Base-by-base conservation (phyloP, 2,888 invertebrate genomes). In the Troides aeacus region DNA sequence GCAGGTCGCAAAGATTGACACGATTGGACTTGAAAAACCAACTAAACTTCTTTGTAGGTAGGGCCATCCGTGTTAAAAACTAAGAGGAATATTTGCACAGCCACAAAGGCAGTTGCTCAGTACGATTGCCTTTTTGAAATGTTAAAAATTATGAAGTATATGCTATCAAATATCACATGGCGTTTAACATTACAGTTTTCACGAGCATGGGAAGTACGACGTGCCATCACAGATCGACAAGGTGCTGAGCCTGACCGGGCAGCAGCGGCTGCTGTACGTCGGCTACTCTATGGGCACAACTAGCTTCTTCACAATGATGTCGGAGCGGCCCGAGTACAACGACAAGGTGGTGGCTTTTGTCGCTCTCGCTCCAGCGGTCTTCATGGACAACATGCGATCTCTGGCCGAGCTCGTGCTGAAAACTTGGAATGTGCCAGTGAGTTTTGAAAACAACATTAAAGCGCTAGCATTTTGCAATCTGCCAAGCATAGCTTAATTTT, bases 261-360 rank as follows among this genome's bases (percentile, higher is more conserved):
- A 92, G 68, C 61, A 81, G 1, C 88, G 84, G 73, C n/a, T 93
- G 57, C 77, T 94, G 73, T 94, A 92, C 85, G 78, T 94, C 24
- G 94, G 94, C 1, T 94, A 94, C 81, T 94, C 94, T 1, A 90
- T 95, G 88, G 95, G 94, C 1, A 89, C 93, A 7, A 93, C 93
- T 42, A 90, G 87, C 8, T 93, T 93, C 75, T 92, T 94, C 82
- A 92, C 93, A 71, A 94, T 93, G 88, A 84, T 93, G 77, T 87
- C 93, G 0, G 86, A 90, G 72, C 84, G 84, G 69, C 94, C 94
- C 0, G 93, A 94, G 74, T 93, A 93, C 76, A 94, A 94, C 56
- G 83, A 87, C 6, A 93, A 92, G 71, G 74, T 94, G 8, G 81
- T 92, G 18, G 82, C 93, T 0, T 93, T 93, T 77, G 82, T 94